Evolutionary conservation across 2,888 invertebrate genomes (phyloP), one percentile per base, ranked within the genome.

Genomic region (Polia nebulosa): DNA sequence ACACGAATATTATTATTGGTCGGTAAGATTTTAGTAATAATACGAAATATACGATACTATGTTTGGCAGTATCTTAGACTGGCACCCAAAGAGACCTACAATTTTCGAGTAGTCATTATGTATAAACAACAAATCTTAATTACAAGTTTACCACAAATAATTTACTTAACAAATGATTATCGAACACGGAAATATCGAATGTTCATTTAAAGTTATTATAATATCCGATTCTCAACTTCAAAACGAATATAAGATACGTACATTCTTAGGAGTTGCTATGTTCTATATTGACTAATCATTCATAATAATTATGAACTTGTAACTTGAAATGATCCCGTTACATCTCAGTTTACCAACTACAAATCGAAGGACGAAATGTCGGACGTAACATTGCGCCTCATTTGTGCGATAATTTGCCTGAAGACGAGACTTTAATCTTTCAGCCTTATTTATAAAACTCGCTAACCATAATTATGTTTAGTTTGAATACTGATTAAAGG

Each of bases 1-100:
- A 80, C 69, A 78, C 55, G 67, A 80, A 59, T 73, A 68, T 72
- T 68, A 76, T 53, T 66, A 83, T 83, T 83, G 83, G 84, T 83
- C 83, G 80, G 68, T 81, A 73, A 75, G 66, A 74, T 63, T 60
- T 78, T 77, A 56, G 49, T 78, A 65, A 56, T 70, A 55, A 75
- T 72, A 81, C 58, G 69, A 79, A 71, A 67, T 61, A 77, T 75
- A 32, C 34, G 66, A 76, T 72, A 76, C 59, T 71, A 72, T 59
- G 51, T 72, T 83, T 81, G 80, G 77, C 82, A 82, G 80, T 83
- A 70, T 73, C 60, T 73, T 78, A 44, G 65, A 74, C 77, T 77
- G 80, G 71, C 68, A 79, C 68, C 68, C 70, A 76, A 78, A 72
- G 27, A 78, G 66, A 73, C 67, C 67, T 80, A 75, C 15, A 27